Evolutionary conservation across 2,797 vertebrate species (phyloP).

Genomic region (Takifugu rubripes): DNA sequence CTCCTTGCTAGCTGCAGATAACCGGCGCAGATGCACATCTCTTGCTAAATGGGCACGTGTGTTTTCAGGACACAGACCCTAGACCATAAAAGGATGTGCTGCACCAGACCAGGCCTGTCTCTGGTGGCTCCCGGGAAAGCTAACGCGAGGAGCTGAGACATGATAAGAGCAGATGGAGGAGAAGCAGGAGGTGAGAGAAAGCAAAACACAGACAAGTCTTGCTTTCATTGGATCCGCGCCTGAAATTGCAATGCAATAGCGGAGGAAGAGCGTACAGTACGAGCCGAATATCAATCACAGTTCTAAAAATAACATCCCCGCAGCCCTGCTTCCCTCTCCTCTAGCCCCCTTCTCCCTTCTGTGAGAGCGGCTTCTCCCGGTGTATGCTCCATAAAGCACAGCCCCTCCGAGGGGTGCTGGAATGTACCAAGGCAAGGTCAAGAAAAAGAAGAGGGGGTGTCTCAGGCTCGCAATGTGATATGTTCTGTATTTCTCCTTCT

Average conservation of each 20-base stretch:
- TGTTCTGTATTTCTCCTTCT: conserved; percentile 28
- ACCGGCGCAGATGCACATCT: conserved; percentile 51
- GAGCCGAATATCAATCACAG: conserved; percentile 65
- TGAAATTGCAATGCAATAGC: conserved; percentile 38
- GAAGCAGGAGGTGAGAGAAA: conserved; percentile 23
- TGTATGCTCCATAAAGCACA: conserved; percentile 73
- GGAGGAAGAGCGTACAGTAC: conserved; percentile 53
- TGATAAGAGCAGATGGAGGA: conserved; percentile 50
- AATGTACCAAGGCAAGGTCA: conserved; percentile 77
- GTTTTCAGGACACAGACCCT: conserved; percentile 36
- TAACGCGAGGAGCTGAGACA: conserved; percentile 39
- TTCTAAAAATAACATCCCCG: conserved; percentile 73
- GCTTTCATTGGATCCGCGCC: conserved; percentile 32
- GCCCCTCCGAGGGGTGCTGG: conserved; percentile 65
- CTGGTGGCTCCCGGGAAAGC: conserved; percentile 49
- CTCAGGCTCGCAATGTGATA: conserved; percentile 45
- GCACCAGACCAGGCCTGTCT: conserved; percentile 52
- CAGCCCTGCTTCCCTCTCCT: conserved; percentile 47
- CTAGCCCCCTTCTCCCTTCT: conserved; percentile 56
- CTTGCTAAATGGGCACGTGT: conserved; percentile 12
- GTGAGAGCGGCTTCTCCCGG: conserved; percentile 64
- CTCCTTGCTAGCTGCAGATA: conserved; percentile 36
- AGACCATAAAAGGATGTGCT: conserved; percentile 69
- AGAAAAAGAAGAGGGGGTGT: conserved; percentile 58
- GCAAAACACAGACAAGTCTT: conserved; percentile 35